Evolutionary conservation across 2,797 vertebrate species (phyloP).

Genomic region (Leptoclinus maculatus): DNA sequence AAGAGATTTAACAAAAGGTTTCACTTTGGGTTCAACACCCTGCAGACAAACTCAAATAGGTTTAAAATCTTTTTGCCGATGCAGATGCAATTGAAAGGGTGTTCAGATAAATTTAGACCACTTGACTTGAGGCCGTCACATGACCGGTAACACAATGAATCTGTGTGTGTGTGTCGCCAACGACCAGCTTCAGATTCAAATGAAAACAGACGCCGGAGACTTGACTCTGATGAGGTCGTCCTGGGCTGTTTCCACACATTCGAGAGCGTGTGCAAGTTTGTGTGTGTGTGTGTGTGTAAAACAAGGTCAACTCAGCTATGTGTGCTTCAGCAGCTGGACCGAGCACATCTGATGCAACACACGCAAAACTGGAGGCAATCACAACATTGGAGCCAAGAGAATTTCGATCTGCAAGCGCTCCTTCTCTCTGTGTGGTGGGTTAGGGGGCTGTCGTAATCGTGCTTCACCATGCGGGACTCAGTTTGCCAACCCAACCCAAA

Average conservation of each 20-base stretch:
- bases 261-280: not conserved
- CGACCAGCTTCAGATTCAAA: constrained; percentile 68
- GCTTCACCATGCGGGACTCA: constrained; percentile 60
- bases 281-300: constrained; percentile 34
- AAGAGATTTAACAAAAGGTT: constrained; percentile 23
- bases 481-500: constrained; percentile 76
- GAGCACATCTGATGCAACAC: constrained; percentile 84
- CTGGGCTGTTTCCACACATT: constrained; percentile 30
- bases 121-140: constrained; percentile 56
- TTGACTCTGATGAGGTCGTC: constrained; percentile 32
- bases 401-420: constrained; percentile 38
- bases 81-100: constrained; percentile 40
- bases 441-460: constrained; percentile 32
- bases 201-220: constrained; percentile 64
- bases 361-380: constrained; percentile 73
- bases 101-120: constrained; percentile 56
- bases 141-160: constrained; percentile 61
- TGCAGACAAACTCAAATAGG: constrained; percentile 23
- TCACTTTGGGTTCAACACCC: constrained; percentile 30
- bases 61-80: constrained; percentile 44
- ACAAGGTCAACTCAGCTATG: constrained; percentile 71
- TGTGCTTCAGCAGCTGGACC: constrained; percentile 75
- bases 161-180: constrained; percentile 43
- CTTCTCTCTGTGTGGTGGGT: constrained; percentile 29
- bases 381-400: constrained; percentile 36